Conservation (phyloP, 1,140 invertebrate genomes). For the Drosophila ambigua region DNA sequence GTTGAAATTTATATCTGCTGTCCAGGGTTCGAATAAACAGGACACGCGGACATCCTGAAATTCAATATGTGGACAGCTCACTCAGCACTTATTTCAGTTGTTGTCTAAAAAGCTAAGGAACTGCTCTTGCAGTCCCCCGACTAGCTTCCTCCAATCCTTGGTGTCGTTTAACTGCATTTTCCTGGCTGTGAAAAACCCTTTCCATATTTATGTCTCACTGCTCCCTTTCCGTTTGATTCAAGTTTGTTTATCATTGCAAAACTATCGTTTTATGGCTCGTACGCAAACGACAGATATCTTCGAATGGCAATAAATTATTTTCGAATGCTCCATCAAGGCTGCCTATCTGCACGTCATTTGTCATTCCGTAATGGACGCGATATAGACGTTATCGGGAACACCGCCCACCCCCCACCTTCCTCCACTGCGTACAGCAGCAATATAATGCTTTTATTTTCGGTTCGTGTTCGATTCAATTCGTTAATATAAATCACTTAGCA, state of each 20-base stretch:
- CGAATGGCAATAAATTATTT: slow-evolving; percentile 29
- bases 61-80: no score
- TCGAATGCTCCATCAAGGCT: slow-evolving; percentile 14
- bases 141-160: no score
- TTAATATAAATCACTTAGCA: slow-evolving; percentile 71
- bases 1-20: no score
- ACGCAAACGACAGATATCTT: slow-evolving; percentile 20
- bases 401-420: neutral
- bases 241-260: slow-evolving; percentile 4
- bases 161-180: neutral
- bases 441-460: slow-evolving; percentile 43
- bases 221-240: no score
- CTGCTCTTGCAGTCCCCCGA: no score
- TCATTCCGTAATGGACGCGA: slow-evolving; percentile 44
- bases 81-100: no score
- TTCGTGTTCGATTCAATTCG: slow-evolving; percentile 46
- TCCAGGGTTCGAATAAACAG: no score
- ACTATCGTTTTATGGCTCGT: slow-evolving; percentile 21
- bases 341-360: slow-evolving; percentile 37
- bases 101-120: no score
- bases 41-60: no score
- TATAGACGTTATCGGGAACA: slow-evolving; percentile 26
- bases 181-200: no score
- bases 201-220: neutral
- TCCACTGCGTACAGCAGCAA: slow-evolving; percentile 10